Percentiles rank a stretch among this genome's conserved stretches.
Conservation (phyloP, 1,140 invertebrate species). For the Gryllus bimaculatus region DNA sequence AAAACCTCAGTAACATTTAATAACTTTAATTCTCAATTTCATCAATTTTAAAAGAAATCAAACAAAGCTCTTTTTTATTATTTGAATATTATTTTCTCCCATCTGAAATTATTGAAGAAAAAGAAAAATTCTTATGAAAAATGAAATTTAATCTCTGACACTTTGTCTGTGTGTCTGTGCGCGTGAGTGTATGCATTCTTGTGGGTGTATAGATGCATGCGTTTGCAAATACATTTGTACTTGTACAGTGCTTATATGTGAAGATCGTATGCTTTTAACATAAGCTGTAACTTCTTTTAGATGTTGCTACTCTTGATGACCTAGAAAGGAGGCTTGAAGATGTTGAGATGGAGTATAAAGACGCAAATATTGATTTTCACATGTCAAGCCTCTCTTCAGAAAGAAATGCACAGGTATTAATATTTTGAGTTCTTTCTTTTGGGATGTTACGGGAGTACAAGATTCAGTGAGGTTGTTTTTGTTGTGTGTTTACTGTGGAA, state of each 20-base stretch:
- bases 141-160: too few species aligned
- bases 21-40: not conserved
- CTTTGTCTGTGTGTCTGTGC: too few species aligned
- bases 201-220: not conserved
- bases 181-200: too few species aligned
- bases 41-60: not conserved
- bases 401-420: slow-evolving; percentile 40
- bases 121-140: too few species aligned
- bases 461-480: not conserved
- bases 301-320: slow-evolving; percentile 54
- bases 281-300: slow-evolving; percentile 29
- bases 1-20: not conserved
- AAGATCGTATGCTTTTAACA: not conserved
- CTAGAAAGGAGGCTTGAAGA: slow-evolving; percentile 61
- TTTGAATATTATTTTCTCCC: not conserved
- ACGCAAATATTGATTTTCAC: slow-evolving; percentile 64
- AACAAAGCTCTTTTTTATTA: not conserved
- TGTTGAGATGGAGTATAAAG: slow-evolving; percentile 62
- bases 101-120: too few species aligned
- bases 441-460: not conserved
- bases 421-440: not conserved
- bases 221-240: not conserved
- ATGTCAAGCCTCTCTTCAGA: slow-evolving; percentile 60
- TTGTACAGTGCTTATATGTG: not conserved
- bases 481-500: not conserved